Percentiles rank a stretch among this genome's conserved stretches.
These are phyloP conservation scores for Lytechinus pictus DNA, from an alignment of 35 echinoderm and acorn worm species.

Conservation along the genomic window DNA sequence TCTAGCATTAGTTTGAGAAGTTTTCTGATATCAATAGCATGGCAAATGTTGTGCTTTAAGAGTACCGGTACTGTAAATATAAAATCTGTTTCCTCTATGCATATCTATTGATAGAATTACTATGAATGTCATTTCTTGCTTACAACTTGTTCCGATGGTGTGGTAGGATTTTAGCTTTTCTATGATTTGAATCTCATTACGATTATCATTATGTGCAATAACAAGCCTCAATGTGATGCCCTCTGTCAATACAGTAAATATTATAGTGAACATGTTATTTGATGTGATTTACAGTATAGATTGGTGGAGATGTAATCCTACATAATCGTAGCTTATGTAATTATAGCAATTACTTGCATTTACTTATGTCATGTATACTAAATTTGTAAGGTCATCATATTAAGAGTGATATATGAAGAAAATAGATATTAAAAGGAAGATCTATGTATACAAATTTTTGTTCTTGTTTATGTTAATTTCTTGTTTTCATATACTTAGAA, in stretches of 20 bases:
- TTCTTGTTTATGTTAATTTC: not conserved
- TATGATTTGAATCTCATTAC: not conserved
- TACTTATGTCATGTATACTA: not conserved
- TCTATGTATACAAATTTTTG: not conserved
- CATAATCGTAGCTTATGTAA: not conserved
- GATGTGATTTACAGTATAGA: slow-evolving; percentile 19
- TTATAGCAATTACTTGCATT: not conserved
- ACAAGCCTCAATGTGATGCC: not conserved
- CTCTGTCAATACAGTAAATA: not conserved
- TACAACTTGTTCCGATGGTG: not conserved
- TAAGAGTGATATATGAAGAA: not conserved
- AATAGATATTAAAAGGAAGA: slow-evolving; percentile 14
- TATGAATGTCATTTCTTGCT: not conserved
- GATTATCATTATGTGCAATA: slow-evolving; percentile 5
- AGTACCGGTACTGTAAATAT: not conserved
- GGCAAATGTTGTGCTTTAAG: not conserved
- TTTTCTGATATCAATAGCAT: not conserved
- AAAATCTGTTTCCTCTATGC: not conserved
- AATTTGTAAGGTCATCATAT: not conserved
- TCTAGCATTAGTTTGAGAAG: not conserved
- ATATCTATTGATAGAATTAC: not conserved
- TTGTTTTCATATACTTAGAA: not conserved
- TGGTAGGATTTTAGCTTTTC: not conserved
- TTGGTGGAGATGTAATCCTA: not conserved
- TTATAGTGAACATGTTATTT: not conserved